Percentiles rank a stretch among this genome's conserved stretches.
Conservation (phyloP, 2,113 vertebrate species). For the Ctenodactylus gundi region DNA sequence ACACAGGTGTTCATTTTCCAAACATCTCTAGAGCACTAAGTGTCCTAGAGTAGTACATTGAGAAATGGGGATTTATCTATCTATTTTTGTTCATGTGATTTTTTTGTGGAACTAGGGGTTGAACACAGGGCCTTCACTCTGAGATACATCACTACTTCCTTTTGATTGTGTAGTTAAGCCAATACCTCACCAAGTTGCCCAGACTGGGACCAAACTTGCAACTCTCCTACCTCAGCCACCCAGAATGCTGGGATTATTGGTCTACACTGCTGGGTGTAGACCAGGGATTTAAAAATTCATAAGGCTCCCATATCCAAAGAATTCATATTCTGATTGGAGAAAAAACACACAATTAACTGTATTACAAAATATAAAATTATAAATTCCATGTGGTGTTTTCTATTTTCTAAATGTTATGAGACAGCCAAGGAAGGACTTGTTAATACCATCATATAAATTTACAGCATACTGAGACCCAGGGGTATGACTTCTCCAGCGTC, state of each 20-base stretch:
- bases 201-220: no score
- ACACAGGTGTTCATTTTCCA: background rate
- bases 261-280: no score
- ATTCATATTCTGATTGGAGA: background rate
- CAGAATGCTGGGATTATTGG: no score
- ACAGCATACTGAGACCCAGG: background rate
- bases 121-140: no score
- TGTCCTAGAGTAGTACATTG: background rate
- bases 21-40: background rate
- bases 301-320: background rate
- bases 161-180: no score
- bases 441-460: background rate
- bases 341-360: background rate
- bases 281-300: background rate
- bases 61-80: background rate
- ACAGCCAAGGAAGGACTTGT: slow-evolving; percentile 1
- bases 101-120: no score
- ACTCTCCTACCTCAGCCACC: no score
- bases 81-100: no score
- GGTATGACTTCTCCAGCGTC: background rate
- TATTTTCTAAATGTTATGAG: slow-evolving; percentile 21
- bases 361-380: slow-evolving; percentile 25
- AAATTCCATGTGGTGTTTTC: background rate
- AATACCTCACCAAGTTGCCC: no score
- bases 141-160: no score